A percentile compares a stretch with the other conserved stretches of the same genome.
phyloP scores from a whole-genome alignment of 2,113 vertebrate species.

The Aegotheles bennettii region DNA sequence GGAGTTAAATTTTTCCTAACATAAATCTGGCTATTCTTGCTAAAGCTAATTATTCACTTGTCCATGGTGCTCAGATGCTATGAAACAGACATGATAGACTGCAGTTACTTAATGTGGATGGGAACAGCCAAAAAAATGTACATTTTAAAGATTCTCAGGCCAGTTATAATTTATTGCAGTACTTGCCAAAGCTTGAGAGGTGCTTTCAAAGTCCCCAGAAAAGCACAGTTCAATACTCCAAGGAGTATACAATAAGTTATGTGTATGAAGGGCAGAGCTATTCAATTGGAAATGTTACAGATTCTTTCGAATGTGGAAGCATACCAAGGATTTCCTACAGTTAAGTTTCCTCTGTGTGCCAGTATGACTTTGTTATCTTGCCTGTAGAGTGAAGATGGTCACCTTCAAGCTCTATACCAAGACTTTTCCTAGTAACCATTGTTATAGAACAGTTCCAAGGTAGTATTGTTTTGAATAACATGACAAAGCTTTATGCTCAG shows the following conservation, averaged over 20 bases:
- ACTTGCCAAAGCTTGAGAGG: background rate
- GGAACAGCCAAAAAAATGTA: constrained; percentile 12
- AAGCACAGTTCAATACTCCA: background rate
- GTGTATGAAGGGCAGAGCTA: background rate
- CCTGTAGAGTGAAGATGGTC: too few species aligned
- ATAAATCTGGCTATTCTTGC: constrained; percentile 55
- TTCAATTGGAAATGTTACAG: background rate
- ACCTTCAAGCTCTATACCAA: background rate
- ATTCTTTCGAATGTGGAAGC: background rate
- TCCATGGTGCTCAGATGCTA: constrained; percentile 1
- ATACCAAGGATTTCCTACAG: background rate
- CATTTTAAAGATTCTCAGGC: background rate
- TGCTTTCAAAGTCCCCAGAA: background rate
- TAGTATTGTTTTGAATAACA: background rate
- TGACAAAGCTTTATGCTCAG: background rate
- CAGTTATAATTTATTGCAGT: background rate
- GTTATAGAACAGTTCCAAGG: background rate
- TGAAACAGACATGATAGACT: constrained; percentile 41
- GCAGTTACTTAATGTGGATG: constrained; percentile 27
- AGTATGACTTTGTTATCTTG: background rate
- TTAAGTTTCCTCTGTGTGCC: background rate
- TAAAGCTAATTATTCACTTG: constrained; percentile 50
- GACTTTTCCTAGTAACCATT: background rate
- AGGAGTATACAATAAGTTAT: background rate
- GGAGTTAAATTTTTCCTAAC: constrained; percentile 49